These are phyloP conservation scores for Vicugna pacos DNA, from an alignment of 2,113 vertebrate species.

Conservation along the genomic window DNA sequence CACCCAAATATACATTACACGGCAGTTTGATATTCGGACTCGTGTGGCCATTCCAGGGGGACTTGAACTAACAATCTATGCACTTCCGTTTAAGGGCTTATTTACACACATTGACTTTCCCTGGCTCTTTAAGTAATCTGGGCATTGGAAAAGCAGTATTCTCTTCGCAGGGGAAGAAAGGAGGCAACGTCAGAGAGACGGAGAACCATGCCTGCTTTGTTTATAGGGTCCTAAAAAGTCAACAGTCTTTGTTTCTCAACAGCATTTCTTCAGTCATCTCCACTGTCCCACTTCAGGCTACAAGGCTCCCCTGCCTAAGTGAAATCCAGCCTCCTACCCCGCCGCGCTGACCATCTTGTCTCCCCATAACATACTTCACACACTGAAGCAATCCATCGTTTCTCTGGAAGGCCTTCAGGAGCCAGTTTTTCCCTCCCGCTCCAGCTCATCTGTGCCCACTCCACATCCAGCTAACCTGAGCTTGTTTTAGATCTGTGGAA, in stretches of 20 bases:
- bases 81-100: slow-evolving; percentile 11
- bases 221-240: not conserved
- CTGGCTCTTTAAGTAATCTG: not conserved
- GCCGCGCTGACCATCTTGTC: not conserved
- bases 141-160: slow-evolving; percentile 9
- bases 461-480: not conserved
- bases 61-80: not conserved
- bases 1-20: not conserved
- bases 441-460: not conserved
- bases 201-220: not conserved
- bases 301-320: not conserved
- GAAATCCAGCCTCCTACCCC: not conserved
- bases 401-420: not conserved
- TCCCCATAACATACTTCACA: not conserved
- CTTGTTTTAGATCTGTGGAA: not conserved
- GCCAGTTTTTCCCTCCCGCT: not conserved
- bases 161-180: not conserved
- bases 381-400: not conserved
- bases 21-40: not conserved
- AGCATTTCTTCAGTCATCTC: not conserved
- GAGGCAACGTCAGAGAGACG: not conserved
- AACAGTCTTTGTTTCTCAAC: not conserved
- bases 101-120: slow-evolving; percentile 55
- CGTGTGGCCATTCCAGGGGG: not conserved
- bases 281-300: not conserved